Conservation (phyloP, 2,888 invertebrate species). For the Dione vanillae region DNA sequence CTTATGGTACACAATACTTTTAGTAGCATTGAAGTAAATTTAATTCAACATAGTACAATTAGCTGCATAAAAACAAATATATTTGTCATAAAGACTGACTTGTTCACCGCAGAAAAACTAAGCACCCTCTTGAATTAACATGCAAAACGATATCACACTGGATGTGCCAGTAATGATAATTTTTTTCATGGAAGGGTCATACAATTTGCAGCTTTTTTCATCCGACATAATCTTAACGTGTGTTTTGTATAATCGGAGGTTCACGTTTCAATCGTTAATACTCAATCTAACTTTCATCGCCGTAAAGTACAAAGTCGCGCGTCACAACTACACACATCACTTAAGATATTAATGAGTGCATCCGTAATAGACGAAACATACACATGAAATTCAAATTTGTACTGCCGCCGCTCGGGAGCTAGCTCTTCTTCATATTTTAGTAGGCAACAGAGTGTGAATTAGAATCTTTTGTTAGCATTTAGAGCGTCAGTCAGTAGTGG, state of each 20-base stretch:
- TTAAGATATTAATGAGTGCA: slow-evolving; percentile 84
- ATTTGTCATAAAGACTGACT: slow-evolving; percentile 47
- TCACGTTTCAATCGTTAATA: slow-evolving; percentile 43
- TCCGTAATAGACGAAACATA: slow-evolving; percentile 84
- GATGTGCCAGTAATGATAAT: slow-evolving; percentile 74
- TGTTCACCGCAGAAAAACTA: slow-evolving; percentile 53
- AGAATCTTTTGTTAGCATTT: slow-evolving; percentile 83
- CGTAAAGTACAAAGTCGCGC: slow-evolving; percentile 63
- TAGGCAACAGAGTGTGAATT: slow-evolving; percentile 83
- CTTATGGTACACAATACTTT: not conserved
- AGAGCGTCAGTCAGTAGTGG: slow-evolving; percentile 65
- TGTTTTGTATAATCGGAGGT: slow-evolving; percentile 70
- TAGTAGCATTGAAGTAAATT: not conserved
- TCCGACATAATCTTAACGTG: slow-evolving; percentile 77
- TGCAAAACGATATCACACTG: slow-evolving; percentile 71
- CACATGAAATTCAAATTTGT: slow-evolving; percentile 84
- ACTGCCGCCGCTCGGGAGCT: slow-evolving; percentile 76
- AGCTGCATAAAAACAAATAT: not conserved
- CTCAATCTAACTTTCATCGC: slow-evolving; percentile 50
- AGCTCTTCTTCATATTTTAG: slow-evolving; percentile 83
- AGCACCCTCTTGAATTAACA: slow-evolving; percentile 71
- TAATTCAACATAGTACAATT: slow-evolving; percentile 8
- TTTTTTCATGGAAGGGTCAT: slow-evolving; percentile 79
- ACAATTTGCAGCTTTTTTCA: slow-evolving; percentile 82
- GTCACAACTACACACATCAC: slow-evolving; percentile 73